Percentiles rank a stretch among this genome's conserved stretches.
Conservation (phyloP, 2,113 vertebrate genomes). For the Periophthalmodon schlosseri region DNA sequence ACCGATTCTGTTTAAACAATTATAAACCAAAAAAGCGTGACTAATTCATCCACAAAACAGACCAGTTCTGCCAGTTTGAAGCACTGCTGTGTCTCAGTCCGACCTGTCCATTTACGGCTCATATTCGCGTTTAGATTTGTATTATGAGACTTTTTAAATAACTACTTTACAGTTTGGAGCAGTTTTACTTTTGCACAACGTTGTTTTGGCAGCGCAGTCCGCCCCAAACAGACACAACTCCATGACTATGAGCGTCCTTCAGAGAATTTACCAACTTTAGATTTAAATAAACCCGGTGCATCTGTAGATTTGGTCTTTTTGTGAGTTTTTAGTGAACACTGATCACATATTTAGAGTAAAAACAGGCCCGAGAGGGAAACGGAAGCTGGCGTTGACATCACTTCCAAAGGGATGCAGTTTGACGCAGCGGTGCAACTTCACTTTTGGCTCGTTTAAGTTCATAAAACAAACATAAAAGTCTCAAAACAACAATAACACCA, state of each 20-base stretch:
- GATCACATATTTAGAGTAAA: background rate
- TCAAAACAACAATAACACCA: background rate
- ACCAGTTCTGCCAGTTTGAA: background rate
- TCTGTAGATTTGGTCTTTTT: background rate
- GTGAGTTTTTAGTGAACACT: background rate
- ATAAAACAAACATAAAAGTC: background rate
- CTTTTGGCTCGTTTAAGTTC: background rate
- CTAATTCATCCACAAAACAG: background rate
- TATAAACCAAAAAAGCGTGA: too few species aligned
- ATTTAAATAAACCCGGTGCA: background rate
- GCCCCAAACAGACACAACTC: background rate
- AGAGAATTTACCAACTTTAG: background rate
- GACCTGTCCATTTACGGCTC: background rate
- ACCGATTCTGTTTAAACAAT: too few species aligned
- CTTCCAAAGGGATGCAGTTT: conserved; percentile 1
- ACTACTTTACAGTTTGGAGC: background rate
- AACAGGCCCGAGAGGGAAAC: background rate
- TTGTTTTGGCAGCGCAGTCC: background rate
- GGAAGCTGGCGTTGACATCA: conserved; percentile 4
- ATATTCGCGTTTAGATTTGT: background rate
- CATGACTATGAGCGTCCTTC: background rate
- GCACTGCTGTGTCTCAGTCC: too few species aligned
- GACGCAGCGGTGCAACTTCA: conserved; percentile 31
- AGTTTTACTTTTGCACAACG: background rate
- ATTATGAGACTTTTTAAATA: too few species aligned